Conservation (phyloP, 2,113 vertebrate species). For the Labeo rohita region DNA sequence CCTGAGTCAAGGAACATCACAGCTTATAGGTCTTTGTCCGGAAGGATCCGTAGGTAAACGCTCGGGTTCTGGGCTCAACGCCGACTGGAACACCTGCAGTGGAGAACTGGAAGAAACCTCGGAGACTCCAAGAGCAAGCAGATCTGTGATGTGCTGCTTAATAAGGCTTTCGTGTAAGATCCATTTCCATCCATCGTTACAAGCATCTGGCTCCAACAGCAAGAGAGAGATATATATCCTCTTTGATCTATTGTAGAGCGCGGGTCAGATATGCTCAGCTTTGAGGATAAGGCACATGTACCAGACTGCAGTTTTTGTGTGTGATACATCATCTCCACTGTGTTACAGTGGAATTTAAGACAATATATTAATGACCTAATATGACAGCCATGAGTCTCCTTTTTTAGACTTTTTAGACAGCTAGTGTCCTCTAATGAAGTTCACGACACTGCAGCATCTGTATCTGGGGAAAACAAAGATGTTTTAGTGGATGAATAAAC, state of each 20-base stretch:
- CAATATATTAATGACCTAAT: neutral
- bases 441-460: neutral
- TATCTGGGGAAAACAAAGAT: neutral
- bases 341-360: slow-evolving; percentile 17
- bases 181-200: slow-evolving; percentile 29
- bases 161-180: slow-evolving; percentile 48
- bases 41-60: slow-evolving; percentile 18
- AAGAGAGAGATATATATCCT: slow-evolving; percentile 1
- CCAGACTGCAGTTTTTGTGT: slow-evolving; percentile 7
- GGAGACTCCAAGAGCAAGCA: slow-evolving; percentile 10
- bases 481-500: neutral
- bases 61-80: slow-evolving; percentile 39
- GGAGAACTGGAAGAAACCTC: slow-evolving; percentile 22
- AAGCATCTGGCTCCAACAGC: slow-evolving; percentile 42
- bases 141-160: slow-evolving; percentile 50
- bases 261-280: slow-evolving; percentile 20
- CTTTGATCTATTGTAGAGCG: slow-evolving; percentile 26
- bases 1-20: slow-evolving; percentile 10
- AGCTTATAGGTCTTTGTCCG: slow-evolving; percentile 30
- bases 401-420: slow-evolving; percentile 7
- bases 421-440: slow-evolving; percentile 12
- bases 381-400: slow-evolving; percentile 2
- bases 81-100: slow-evolving; percentile 52
- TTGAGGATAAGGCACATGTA: neutral
- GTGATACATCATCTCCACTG: slow-evolving; percentile 7